Base-by-base conservation (phyloP, 2,113 vertebrate species). In the Aspidoscelis tigris region DNA sequence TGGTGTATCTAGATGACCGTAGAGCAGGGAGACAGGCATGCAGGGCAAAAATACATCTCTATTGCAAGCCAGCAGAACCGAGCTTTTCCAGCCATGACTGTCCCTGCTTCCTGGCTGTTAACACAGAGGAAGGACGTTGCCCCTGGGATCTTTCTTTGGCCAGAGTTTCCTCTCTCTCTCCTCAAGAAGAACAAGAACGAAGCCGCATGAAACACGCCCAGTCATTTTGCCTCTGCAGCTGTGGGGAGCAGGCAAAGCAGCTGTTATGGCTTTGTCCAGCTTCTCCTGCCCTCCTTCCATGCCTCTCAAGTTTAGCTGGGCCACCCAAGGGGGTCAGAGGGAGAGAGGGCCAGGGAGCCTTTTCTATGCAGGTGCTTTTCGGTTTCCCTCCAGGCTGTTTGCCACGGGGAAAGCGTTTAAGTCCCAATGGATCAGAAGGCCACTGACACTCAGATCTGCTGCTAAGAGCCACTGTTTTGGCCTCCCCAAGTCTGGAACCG, bases 31-130 rank as follows among this genome's bases (percentile, higher is more conserved):
- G 33, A 78, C 53, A 64, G 47, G 55, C 53, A 5, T 71, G 16
- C 5, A 61, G 33, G 72, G 50, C 6, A 66, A 44, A 53, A 26
- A 24, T 53, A 69, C 50, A 80, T 53, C 33, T 0, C 0, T 50
- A 33, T 33, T 33, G 33, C 33, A 72, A 21, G 18, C 33, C 43
- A 55, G 72, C 39, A 81, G 4, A 16, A 16, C 58, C 61, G 47
- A 1, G 0, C 26, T 5, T n/a, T 1, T 18, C 58, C 0, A 1
- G 58, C 3, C 16, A 2, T 0, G 22, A 43, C 16, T 10, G 0
- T 0, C 69, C 11, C 53, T 14, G 26, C 47, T 76, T 43, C 43
- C 16, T 22, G 33, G 33, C 65, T 66, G 47, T 22, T 7, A n/a
- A 24, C 0, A 0, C 0, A 1, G 64, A 0, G 0, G 14, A 5